Base-by-base conservation (phyloP, 2,888 invertebrate genomes). In the Noctua fimbriata region DNA sequence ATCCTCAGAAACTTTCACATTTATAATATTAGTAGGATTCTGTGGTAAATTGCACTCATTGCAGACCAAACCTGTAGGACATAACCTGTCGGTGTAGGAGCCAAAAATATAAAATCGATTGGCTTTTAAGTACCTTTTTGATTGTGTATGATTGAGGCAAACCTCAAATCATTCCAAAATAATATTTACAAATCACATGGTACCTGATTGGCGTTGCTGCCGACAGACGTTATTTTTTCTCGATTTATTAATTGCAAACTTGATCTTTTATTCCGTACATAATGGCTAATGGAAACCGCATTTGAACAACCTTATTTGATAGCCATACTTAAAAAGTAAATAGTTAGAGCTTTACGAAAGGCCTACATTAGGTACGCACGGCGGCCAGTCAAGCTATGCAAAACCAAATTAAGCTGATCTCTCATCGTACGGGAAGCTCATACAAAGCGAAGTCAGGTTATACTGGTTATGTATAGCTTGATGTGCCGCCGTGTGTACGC, bases 131-230 rank as follows among this genome's bases (percentile, higher is more conserved):
- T 28, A 52, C 58, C 66, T 41, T 36, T 78, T 72, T 79, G 71
- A 84, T 87, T 79, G 79, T 72, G 49, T 36, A 58, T 83, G 84
- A 87, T 84, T 87, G 84, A 84, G 87, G 84, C 65, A 74, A 79
- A 74, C 83, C 87, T 58, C 78, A 73, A 83, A 83, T 76, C 7
- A 69, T 67, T 77, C 24, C 63, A n/a, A 60, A 60, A 73, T 84
- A 83, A 87, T 87, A 44, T 74, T 72, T 63, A 65, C 73, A 78
- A 84, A 84, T 84, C 36, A 84, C 58, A 72, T 52, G 84, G 78
- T 87, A 36, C 79, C 78, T 74, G 63, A 78, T 83, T 84, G 79
- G 47, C 36, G 63, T 24, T 49, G 44, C 36, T 65, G 84, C 79
- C 73, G 84, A 71, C 84, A 9, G 65, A 66, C 18, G 55, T 41